phyloP scores from a whole-genome alignment of 2,797 vertebrate species.

The Sebastes hubbsi region DNA sequence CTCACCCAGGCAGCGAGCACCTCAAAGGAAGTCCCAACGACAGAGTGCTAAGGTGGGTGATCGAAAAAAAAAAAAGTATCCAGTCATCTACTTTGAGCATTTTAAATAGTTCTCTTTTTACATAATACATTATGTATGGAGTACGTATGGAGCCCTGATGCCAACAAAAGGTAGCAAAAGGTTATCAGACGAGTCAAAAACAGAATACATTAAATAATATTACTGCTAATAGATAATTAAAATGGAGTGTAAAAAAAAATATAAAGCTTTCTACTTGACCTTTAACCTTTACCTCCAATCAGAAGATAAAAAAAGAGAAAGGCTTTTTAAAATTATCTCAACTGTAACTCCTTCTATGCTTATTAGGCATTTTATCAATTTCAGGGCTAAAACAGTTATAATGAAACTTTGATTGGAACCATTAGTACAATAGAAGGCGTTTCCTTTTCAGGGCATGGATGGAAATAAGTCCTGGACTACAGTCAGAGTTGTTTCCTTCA shows the following conservation, averaged over 20 bases:
- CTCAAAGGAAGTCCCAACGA: slow-evolving; percentile 92
- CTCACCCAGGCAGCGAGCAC: slow-evolving; percentile 86
- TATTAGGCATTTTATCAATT: not conserved
- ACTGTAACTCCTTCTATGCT: not conserved
- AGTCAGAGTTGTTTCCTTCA: not conserved
- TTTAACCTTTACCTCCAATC: not conserved
- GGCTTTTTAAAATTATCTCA: not conserved
- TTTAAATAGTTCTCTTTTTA: not conserved
- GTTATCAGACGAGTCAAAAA: not conserved
- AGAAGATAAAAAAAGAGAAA: not conserved
- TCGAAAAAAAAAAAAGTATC: not conserved
- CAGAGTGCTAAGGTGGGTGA: slow-evolving; percentile 90
- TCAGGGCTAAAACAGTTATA: not conserved
- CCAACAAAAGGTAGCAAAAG: not conserved
- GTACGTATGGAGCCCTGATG: not conserved
- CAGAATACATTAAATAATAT: not conserved
- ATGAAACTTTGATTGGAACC: not conserved
- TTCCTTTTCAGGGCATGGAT: not conserved
- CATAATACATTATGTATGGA: not conserved
- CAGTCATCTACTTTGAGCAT: not conserved
- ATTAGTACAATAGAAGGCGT: not conserved
- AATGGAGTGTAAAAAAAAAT: not conserved
- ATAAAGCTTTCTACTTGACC: not conserved
- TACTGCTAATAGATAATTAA: not conserved
- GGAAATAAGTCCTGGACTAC: not conserved